These are phyloP conservation scores for Festucalex cinctus DNA, from an alignment of 2,113 vertebrate species.

Conservation along the genomic window DNA sequence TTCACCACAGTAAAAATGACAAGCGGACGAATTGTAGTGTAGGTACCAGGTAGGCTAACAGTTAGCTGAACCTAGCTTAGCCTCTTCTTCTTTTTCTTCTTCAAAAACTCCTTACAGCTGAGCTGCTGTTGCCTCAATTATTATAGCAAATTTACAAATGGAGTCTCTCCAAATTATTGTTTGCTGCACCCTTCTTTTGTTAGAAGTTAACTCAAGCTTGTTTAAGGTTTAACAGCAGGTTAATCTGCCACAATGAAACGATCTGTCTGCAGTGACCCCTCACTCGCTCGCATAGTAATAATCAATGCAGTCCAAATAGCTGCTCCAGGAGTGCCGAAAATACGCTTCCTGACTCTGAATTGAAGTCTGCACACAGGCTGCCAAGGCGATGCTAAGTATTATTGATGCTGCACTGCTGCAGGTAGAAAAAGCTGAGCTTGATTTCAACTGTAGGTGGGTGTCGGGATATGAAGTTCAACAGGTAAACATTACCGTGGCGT, in stretches of 20 bases:
- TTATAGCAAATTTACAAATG: neutral
- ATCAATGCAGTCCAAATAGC: conserved; percentile 21
- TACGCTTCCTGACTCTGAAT: conserved; percentile 1
- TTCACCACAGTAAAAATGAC: no score
- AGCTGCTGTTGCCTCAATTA: neutral
- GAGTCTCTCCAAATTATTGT: neutral
- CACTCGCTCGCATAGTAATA: conserved; percentile 8
- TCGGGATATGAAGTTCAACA: neutral
- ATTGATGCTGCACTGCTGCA: neutral
- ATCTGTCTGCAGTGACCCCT: conserved; percentile 12
- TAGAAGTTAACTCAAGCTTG: neutral
- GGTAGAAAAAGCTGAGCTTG: neutral
- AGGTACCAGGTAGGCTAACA: no score
- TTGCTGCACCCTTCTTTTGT: neutral
- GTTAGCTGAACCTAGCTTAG: no score
- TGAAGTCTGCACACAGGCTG: neutral
- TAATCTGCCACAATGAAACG: conserved; percentile 39
- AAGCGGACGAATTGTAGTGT: no score
- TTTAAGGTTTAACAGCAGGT: conserved; percentile 22
- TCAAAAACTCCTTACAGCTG: no score
- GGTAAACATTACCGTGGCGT: neutral
- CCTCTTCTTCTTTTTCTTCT: no score
- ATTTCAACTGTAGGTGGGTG: neutral
- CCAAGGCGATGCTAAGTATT: neutral
- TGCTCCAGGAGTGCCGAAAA: conserved; percentile 4